phyloP scores from a whole-genome alignment of 2,797 vertebrate genomes.

The Neomorphus geoffroyi region DNA sequence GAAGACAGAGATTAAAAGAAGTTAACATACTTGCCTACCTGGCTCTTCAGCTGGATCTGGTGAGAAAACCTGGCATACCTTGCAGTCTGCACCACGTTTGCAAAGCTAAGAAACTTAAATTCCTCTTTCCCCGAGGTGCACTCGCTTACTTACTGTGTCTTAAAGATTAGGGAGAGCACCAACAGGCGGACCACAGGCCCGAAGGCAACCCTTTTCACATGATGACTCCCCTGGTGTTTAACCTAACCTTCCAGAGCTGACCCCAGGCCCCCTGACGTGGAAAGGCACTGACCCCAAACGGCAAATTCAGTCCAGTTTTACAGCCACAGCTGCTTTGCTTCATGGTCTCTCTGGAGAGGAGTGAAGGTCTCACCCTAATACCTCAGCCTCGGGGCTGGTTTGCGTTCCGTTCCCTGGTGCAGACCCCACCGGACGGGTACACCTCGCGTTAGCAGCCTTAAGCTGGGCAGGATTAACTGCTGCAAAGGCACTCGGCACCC shows the following conservation, averaged over 20 bases:
- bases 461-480: slow-evolving; percentile 49
- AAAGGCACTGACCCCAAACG: not conserved
- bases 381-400: not conserved
- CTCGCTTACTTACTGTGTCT: not conserved
- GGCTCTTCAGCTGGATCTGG: not conserved
- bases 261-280: not conserved
- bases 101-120: not conserved
- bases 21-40: not conserved
- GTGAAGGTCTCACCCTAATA: not conserved
- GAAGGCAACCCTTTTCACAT: not conserved
- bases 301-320: not conserved
- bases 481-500: slow-evolving; percentile 43
- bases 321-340: not conserved
- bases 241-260: slow-evolving; percentile 6
- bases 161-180: not conserved
- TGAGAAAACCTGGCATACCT: not conserved
- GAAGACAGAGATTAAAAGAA: not conserved
- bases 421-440: not conserved
- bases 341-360: not conserved
- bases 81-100: not conserved
- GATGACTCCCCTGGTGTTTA: not conserved
- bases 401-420: not conserved
- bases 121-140: accelerated
- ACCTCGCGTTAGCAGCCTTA: slow-evolving; percentile 5
- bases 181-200: not conserved